A percentile compares a stretch with the other conserved stretches of the same genome.
Conservation (phyloP, 2,113 vertebrate species). For the Sisor rabdophorus region DNA sequence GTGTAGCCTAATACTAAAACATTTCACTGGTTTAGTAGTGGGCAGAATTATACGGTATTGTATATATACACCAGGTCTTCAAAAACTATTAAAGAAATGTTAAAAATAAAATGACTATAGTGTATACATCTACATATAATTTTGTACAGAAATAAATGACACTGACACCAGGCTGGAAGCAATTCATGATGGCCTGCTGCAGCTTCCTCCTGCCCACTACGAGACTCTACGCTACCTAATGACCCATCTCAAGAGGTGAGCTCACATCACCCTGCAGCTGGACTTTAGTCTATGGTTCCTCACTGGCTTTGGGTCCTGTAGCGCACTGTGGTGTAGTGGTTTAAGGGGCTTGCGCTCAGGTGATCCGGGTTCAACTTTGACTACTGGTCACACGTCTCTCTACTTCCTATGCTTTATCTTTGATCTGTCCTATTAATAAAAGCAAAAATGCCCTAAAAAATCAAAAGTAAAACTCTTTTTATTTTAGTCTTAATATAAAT, state of each 20-base stretch:
- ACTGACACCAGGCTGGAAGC: conserved; percentile 88
- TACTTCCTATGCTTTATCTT: no score
- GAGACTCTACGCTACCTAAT: conserved; percentile 94
- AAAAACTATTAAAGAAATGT: not conserved
- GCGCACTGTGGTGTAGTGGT: no score
- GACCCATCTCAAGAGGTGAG: conserved; percentile 95
- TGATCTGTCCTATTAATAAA: no score
- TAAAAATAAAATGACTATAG: not conserved
- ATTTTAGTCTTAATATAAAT: no score
- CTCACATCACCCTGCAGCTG: not conserved
- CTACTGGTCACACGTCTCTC: no score
- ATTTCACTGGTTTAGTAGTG: no score
- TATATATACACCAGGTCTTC: not conserved
- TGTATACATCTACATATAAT: not conserved
- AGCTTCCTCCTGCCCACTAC: conserved; percentile 92
- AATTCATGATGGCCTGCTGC: conserved; percentile 83
- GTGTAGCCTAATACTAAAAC: no score
- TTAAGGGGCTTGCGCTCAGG: no score
- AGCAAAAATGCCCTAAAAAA: no score
- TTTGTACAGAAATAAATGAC: conserved; percentile 77
- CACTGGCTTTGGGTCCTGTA: not conserved
- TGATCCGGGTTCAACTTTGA: no score
- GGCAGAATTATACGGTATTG: not conserved
- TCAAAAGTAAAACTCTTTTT: no score
- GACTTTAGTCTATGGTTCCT: not conserved